Evolutionary conservation across 2,797 vertebrate genomes (phyloP).

Genomic region (Phataginus tetradactyla): DNA sequence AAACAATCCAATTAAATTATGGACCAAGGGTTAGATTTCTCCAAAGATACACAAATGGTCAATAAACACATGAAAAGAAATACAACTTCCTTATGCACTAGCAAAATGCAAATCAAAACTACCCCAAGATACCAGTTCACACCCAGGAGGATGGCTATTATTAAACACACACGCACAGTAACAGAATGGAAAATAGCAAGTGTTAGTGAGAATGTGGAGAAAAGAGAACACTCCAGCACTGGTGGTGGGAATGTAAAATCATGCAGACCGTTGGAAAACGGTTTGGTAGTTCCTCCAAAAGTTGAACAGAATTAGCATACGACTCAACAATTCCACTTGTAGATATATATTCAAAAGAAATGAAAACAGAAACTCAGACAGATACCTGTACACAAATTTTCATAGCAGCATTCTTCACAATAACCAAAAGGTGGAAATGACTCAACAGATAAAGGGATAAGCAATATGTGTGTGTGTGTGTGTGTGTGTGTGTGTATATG

Average conservation of each 20-base stretch:
- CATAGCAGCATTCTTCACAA: background rate
- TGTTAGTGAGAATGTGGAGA: background rate
- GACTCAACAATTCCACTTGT: background rate
- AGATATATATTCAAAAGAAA: background rate
- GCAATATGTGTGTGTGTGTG: background rate
- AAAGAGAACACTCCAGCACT: rapidly evolving
- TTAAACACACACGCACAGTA: background rate
- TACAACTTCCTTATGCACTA: background rate
- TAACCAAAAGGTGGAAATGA: background rate
- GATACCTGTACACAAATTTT: background rate
- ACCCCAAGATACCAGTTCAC: background rate
- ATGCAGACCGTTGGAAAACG: background rate
- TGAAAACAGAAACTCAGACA: background rate
- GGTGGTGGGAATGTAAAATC: background rate
- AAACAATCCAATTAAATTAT: background rate
- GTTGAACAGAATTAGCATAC: background rate
- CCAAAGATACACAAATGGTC: background rate
- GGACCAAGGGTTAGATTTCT: background rate
- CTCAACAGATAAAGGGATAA: background rate
- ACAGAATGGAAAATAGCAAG: background rate
- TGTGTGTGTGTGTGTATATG: too few species aligned
- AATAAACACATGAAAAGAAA: background rate
- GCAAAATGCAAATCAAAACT: background rate
- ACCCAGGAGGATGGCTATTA: background rate
- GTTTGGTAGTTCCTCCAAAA: background rate